Evolutionary conservation across 2,888 invertebrate species (phyloP), one percentile per base, ranked within the genome.

Genomic region (Tenthredo notha): DNA sequence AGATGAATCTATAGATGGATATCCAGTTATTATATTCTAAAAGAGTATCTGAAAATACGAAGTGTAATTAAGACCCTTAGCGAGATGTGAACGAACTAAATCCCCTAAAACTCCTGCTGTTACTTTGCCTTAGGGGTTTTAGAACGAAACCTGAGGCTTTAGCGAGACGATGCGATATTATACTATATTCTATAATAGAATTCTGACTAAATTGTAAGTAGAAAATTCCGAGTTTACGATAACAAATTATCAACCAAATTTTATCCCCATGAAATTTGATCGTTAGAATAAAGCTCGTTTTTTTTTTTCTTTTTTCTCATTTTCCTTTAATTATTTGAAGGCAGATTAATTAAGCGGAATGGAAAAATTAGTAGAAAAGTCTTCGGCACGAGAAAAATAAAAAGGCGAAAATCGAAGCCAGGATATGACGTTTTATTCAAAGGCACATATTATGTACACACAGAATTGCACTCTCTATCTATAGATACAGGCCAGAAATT

Each of bases 71-170:
- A 25, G 18, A 67, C 29, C 67, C 33, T 67, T 67, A 33, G 67
- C 15, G 18, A 67, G 29, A 1, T 67, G 33, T 67, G 15, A 33
- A 67, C 33, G 67, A 67, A 33, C 18, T 67, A 29, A 25, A 67
- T 67, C 67, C 67, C 67, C 67, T 33, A 18, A 67, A 67, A 67
- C 33, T 67, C 33, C 67, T 33, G 67, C 67, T 33, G 67, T 25
- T 67, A 29, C 33, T 29, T 33, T 67, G 4, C 15, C 12, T 2
- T 18, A 1, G 67, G 29, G 29, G 15, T 67, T 18, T 33, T 15
- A 33, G 33, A 33, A 67, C 7, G 18, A 67, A 67, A 18, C 67
- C 67, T 18, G 29, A 67, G 29, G 33, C 33, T 29, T 15, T 33
- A 25, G 18, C 15, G 21, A 29, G 10, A 33, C 67, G 12, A 33